Evolutionary conservation across 2,888 invertebrate species (phyloP).

Genomic region (Mythimna impura): DNA sequence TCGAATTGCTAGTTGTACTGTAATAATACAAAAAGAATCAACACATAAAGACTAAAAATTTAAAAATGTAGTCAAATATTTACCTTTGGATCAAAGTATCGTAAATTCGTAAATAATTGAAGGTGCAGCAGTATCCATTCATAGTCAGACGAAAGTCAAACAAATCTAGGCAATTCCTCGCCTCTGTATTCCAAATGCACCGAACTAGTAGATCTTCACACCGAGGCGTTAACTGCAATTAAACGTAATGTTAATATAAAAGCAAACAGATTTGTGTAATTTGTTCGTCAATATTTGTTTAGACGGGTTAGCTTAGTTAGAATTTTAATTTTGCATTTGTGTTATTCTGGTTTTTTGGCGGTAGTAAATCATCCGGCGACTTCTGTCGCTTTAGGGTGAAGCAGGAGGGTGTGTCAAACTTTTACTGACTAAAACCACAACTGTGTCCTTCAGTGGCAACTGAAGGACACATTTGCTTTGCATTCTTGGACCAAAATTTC

Average conservation of each 20-base stretch:
- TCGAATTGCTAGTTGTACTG: conserved; percentile 67
- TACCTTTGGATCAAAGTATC: conserved; percentile 83
- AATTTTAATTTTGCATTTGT: background rate
- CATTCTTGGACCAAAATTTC: no score
- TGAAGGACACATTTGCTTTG: no score
- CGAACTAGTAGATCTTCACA: conserved; percentile 86
- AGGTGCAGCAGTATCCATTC: conserved; percentile 91
- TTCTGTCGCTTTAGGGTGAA: no score
- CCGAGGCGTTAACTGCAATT: conserved; percentile 83
- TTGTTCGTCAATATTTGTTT: conserved; percentile 13
- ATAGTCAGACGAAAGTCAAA: conserved; percentile 90
- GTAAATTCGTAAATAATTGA: conserved; percentile 88
- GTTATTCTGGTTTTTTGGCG: background rate
- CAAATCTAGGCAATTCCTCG: conserved; percentile 83
- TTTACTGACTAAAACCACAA: no score
- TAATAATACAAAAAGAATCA: conserved; percentile 33
- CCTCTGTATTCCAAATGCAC: conserved; percentile 87
- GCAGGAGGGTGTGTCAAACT: no score
- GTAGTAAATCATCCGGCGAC: no score
- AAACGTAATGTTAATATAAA: conserved; percentile 30
- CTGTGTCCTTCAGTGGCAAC: no score
- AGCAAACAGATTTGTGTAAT: conserved; percentile 7
- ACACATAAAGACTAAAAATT: background rate
- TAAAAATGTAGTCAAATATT: conserved; percentile 9
- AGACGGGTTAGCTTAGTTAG: background rate